Conservation (phyloP, 2,888 invertebrate species). For the Scaptodrosophila latifasciaeformis region DNA sequence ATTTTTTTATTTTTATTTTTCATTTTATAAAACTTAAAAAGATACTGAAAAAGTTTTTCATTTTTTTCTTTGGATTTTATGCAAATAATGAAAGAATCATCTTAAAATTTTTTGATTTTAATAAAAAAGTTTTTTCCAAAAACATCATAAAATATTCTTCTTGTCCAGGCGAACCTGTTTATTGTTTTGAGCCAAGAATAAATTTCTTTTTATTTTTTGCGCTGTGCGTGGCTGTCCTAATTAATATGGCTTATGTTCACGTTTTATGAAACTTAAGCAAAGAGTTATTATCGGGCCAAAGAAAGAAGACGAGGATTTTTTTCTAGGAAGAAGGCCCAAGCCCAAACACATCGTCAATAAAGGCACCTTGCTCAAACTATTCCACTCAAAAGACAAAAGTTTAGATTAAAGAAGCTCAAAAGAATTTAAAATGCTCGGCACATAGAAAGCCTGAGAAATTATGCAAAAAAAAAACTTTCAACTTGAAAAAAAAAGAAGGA, state of each 20-base stretch:
- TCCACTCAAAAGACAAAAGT: slow-evolving; percentile 6
- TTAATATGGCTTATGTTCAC: slow-evolving; percentile 42
- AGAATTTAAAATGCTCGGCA: slow-evolving; percentile 38
- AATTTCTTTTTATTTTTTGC: slow-evolving; percentile 26
- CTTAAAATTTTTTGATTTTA: not conserved
- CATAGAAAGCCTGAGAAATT: slow-evolving; percentile 34
- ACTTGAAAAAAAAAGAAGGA: slow-evolving; percentile 22
- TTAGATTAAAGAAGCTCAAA: slow-evolving; percentile 33
- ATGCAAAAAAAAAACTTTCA: slow-evolving; percentile 42
- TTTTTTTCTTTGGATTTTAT: slow-evolving; percentile 14
- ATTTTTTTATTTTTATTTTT: too few relatives aligned
- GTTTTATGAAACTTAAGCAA: not conserved
- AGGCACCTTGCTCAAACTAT: slow-evolving; percentile 6
- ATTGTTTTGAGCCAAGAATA: not conserved
- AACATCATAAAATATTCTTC: too few relatives aligned
- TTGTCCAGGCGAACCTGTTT: not conserved
- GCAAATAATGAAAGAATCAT: too few relatives aligned
- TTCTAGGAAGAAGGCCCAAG: too few relatives aligned
- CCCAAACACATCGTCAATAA: slow-evolving; percentile 27
- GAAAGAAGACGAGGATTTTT: too few relatives aligned
- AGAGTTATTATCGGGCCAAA: slow-evolving; percentile 2
- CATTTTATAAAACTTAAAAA: too few relatives aligned
- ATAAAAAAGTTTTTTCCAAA: too few relatives aligned
- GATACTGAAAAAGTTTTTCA: too few relatives aligned
- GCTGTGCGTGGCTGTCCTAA: slow-evolving; percentile 17